phyloP scores from a whole-genome alignment of 2,113 vertebrate species.

The Otus sunia region DNA sequence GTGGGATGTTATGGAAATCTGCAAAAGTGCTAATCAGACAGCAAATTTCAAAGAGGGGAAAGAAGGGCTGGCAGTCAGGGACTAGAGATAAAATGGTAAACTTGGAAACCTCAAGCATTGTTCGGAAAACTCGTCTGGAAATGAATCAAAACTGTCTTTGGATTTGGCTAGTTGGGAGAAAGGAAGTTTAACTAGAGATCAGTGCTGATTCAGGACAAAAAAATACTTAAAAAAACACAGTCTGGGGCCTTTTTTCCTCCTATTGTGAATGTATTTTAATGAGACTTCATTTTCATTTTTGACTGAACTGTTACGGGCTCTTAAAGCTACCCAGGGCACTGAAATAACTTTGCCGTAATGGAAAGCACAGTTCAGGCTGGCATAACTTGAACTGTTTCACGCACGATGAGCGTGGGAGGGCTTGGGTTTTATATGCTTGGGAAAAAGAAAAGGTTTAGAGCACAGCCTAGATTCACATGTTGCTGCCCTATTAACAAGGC shows the following conservation, averaged over 20 bases:
- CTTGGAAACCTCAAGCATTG: conserved; percentile 60
- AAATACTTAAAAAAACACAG: conserved; percentile 45
- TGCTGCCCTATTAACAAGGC: conserved; percentile 17
- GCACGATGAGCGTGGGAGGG: conserved; percentile 24
- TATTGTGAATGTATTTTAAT: conserved; percentile 64
- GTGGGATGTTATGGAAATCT: conserved; percentile 30
- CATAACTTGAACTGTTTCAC: conserved; percentile 24
- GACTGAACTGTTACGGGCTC: conserved; percentile 5
- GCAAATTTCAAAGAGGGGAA: conserved; percentile 43
- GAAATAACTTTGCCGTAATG: conserved; percentile 30
- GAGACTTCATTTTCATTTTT: conserved; percentile 57
- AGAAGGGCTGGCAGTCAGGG: conserved; percentile 17
- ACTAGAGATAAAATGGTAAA: conserved; percentile 51
- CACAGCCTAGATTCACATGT: not conserved
- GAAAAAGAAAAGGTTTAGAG: not conserved
- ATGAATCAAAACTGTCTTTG: conserved; percentile 43
- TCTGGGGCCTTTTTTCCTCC: conserved; percentile 55
- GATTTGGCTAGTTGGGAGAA: conserved; percentile 21
- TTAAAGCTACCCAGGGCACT: conserved; percentile 40
- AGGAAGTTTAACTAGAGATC: conserved; percentile 54
- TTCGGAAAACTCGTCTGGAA: conserved; percentile 61
- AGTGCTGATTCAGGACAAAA: conserved; percentile 64
- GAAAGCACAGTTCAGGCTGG: conserved; percentile 47
- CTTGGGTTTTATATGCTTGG: conserved; percentile 8
- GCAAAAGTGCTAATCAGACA: conserved; percentile 51